phyloP scores from a whole-genome alignment of 2,797 vertebrate genomes.

The Characodon lateralis region DNA sequence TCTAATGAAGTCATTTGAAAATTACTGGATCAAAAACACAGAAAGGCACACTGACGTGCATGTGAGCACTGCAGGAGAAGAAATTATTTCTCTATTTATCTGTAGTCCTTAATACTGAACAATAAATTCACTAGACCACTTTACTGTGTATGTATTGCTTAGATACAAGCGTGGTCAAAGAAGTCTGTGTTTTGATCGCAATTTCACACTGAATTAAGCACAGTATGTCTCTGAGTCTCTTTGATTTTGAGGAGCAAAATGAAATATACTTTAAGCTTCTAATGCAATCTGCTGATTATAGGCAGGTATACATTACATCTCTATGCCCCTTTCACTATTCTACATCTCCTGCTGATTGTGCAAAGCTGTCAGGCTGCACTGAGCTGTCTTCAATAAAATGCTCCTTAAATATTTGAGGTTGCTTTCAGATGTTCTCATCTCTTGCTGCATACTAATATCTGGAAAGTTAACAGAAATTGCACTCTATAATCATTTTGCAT shows the following conservation, averaged over 20 bases:
- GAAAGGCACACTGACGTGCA: background rate
- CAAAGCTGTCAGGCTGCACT: conserved; percentile 25
- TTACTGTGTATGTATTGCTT: conserved; percentile 12
- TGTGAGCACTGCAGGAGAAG: background rate
- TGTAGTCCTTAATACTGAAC: conserved; percentile 15
- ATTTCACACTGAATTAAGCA: conserved; percentile 72
- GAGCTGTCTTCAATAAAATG: conserved; percentile 16
- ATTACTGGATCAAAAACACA: conserved; percentile 34
- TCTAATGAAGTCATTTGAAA: conserved; percentile 29
- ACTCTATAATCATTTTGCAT: conserved; percentile 17
- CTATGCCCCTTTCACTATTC: conserved; percentile 15
- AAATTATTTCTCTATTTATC: conserved; percentile 7
- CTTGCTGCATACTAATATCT: conserved; percentile 49
- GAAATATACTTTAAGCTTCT: conserved; percentile 16
- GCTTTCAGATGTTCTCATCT: conserved; percentile 40
- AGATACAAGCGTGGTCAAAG: conserved; percentile 19
- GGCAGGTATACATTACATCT: conserved; percentile 21
- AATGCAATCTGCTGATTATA: conserved; percentile 1
- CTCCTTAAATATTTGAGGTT: conserved; percentile 50
- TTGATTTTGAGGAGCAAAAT: conserved; percentile 20
- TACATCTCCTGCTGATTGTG: conserved; percentile 9
- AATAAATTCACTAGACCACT: conserved; percentile 30
- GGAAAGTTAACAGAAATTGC: conserved; percentile 38
- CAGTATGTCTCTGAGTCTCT: conserved; percentile 25
- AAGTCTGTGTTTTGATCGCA: conserved; percentile 27